Base-by-base conservation (phyloP, 2,113 vertebrate species). In the Eolophus roseicapilla region DNA sequence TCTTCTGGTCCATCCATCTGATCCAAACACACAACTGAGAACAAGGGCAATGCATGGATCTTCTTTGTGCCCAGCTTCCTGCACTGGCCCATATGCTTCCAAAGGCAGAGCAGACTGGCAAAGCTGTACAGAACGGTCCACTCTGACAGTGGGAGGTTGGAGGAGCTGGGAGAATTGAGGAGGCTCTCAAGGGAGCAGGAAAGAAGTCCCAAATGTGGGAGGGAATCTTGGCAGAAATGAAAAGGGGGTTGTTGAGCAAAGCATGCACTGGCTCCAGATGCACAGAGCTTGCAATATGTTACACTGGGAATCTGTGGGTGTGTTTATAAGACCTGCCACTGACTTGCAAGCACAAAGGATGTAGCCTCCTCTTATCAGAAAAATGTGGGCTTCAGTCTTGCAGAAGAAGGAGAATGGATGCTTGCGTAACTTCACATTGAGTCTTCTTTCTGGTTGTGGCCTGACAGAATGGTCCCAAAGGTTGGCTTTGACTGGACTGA, bases 181-280 rank as follows among this genome's bases (percentile, higher is more conserved):
- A 90, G 37, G 73, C 53, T 95, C 91, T 87, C 86, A 79, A 94
- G 63, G 46, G 92, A 93, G 78, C 35, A 79, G 75, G 88, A 85
- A 90, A 53, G 49, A 87, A 82, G 74, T 73, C 92, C 31, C 50
- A 82, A 96, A 91, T 96, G 96, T 96, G 81, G 95, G 96, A 96
- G 92, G 92, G 46, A 96, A 94, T 96, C 88, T 96, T 97, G 92
- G 96, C 96, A 96, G 83, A 96, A 96, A 77, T 75, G 62, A 88
- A 91, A 79, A 60, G 80, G 90, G 92, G 80, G 94, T 81, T 88
- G 90, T 76, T 93, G 71, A 96, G 83, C 44, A 94, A 96, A 97
- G 86, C 62, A 82, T 77, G 91, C 78, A 41, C 77, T 88, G 88
- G 68, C 86, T 94, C 47, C 76, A 82, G 91, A 93, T 7, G 7